These are phyloP conservation scores for Dolichopus griseipennis DNA, from an alignment of 2,888 invertebrate species.

Conservation along the genomic window DNA sequence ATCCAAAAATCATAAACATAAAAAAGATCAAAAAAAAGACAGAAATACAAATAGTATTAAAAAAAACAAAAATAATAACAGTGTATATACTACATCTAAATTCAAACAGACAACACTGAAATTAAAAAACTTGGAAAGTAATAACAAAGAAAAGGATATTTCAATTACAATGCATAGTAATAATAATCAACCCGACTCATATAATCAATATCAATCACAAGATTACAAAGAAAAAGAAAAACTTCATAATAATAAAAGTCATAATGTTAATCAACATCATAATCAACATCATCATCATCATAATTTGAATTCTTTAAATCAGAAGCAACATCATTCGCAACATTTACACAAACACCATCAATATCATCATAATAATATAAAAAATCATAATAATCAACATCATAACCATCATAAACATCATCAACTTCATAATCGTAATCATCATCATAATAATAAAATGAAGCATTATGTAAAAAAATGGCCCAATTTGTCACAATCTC, in stretches of 20 bases:
- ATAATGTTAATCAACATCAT: slow-evolving; percentile 13
- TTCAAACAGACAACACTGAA: neutral
- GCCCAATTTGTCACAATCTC: slow-evolving; percentile 36
- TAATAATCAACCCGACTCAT: neutral
- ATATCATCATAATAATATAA: slow-evolving; percentile 12
- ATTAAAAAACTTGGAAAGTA: neutral
- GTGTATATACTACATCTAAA: neutral
- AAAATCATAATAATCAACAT: neutral
- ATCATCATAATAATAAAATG: slow-evolving; percentile 28
- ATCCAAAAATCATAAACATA: neutral
- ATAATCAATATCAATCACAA: slow-evolving; percentile 12
- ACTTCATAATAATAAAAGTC: slow-evolving; percentile 16
- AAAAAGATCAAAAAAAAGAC: neutral
- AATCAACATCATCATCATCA: slow-evolving; percentile 10
- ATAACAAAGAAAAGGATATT: neutral
- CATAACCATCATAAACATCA: slow-evolving; percentile 1
- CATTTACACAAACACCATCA: neutral
- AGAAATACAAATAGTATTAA: neutral
- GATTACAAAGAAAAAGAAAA: slow-evolving; percentile 1
- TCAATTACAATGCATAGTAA: neutral
- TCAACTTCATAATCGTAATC: slow-evolving; percentile 18
- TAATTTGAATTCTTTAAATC: slow-evolving; percentile 12
- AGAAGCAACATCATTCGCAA: neutral
- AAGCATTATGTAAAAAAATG: slow-evolving; percentile 39
- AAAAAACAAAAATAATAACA: too few species aligned